Base-by-base conservation (phyloP, 2,797 vertebrate species). In the Jordanella pulchra region DNA sequence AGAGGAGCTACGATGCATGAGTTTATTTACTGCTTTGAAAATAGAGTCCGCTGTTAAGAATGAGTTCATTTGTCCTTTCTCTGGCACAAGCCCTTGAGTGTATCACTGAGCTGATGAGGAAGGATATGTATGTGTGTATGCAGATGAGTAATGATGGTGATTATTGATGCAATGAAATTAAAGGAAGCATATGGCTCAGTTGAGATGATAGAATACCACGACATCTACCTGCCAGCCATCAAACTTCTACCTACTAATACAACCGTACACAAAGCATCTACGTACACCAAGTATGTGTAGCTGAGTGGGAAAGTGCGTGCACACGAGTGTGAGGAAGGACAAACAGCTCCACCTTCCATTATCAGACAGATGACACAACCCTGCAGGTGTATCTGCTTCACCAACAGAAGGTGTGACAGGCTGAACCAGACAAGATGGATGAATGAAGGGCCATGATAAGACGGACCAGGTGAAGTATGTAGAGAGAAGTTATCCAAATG, bases 111-210 rank as follows among this genome's bases (percentile, higher is more conserved):
- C 73, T 79, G 72, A 76, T 80, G 77, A 72, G 66, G 65, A 42
- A 45, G 47, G 55, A 30, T 73, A 17, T 47, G 25, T 2, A 51
- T 67, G 65, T 63, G 42, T 58, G 56, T 77, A 63, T 79, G 69
- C 66, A 80, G 77, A 91, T 92, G 92, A 93, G 80, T 91, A 84
- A 94, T 92, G 85, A 86, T 25, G 80, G 81, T 79, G 84, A 91
- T 92, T 93, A 93, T 82, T 87, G 84, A 87, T 77, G 89, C 88
- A 81, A 89, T 82, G 81, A 88, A 93, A 93, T 92, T 93, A 91
- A 80, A 74, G 69, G 76, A 78, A 92, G 86, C 91, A 93, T 93
- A 94, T 92, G 93, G 92, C 85, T 88, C 75, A 71, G 83, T 75
- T 79, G 86, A 87, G 80, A 90, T 87, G 87, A 92, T 88, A 86